These are phyloP conservation scores for Taeniopygia guttata DNA, from an alignment of 2,797 vertebrate species.

Conservation along the genomic window DNA sequence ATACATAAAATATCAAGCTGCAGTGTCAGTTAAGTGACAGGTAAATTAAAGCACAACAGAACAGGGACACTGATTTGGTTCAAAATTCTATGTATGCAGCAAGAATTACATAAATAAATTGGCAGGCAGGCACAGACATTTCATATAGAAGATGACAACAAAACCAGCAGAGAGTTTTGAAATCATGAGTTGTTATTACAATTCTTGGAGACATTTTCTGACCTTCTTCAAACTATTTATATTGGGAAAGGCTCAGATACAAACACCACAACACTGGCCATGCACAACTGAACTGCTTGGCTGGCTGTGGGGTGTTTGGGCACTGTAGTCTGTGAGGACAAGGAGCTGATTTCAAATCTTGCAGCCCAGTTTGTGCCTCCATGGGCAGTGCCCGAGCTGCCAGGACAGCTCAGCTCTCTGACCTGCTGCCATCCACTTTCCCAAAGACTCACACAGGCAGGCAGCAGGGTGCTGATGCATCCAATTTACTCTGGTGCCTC, in stretches of 20 bases:
- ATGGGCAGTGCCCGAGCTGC: not conserved
- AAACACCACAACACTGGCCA: not conserved
- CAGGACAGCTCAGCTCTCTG: not conserved
- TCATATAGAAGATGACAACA: not conserved
- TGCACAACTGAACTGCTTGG: rapidly evolving
- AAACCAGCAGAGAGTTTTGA: not conserved
- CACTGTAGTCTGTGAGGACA: rapidly evolving
- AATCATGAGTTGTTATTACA: not conserved
- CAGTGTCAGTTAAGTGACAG: constrained; percentile 32
- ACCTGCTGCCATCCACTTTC: not conserved
- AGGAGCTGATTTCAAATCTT: not conserved
- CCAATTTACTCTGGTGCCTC: not conserved
- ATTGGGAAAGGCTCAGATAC: not conserved
- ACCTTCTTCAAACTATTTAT: not conserved
- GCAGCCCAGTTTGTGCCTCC: not conserved
- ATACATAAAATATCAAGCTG: constrained; percentile 27
- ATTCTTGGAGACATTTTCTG: not conserved
- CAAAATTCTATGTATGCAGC: constrained; percentile 36
- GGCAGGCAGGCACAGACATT: constrained; percentile 20
- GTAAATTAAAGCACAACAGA: constrained; percentile 41
- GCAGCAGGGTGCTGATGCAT: not conserved
- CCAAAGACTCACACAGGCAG: not conserved
- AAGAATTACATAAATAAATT: constrained; percentile 48
- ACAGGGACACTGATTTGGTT: constrained; percentile 29
- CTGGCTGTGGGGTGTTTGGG: not conserved